Conservation (phyloP, 2,113 vertebrate genomes). For the Takifugu bimaculatus region DNA sequence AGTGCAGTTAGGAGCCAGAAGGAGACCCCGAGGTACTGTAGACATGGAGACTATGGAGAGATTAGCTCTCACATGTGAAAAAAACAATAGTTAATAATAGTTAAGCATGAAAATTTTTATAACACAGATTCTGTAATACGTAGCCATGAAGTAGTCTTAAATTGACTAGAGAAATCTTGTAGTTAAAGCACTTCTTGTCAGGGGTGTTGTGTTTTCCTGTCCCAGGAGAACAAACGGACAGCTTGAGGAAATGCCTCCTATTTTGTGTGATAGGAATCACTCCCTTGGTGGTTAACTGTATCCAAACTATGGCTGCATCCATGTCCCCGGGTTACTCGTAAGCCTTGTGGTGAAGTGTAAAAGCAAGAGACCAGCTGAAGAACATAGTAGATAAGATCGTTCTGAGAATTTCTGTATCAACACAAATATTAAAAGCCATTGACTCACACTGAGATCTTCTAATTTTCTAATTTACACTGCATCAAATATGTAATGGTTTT, state of each 20-base stretch:
- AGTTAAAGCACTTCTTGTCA: not conserved
- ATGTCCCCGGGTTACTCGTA: not conserved
- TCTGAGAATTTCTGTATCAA: too few species aligned
- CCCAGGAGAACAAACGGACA: slow-evolving; percentile 14
- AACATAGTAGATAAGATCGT: not conserved
- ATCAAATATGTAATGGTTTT: not conserved
- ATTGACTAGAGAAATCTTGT: slow-evolving; percentile 2
- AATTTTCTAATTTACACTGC: not conserved
- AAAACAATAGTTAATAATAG: too few species aligned
- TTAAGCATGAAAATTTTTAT: too few species aligned
- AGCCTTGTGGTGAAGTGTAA: not conserved
- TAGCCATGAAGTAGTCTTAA: slow-evolving; percentile 3
- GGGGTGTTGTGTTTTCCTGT: slow-evolving; percentile 2
- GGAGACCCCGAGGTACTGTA: too few species aligned
- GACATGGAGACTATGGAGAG: too few species aligned
- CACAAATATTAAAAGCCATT: too few species aligned
- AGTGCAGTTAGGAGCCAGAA: too few species aligned
- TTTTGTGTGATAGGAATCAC: slow-evolving; percentile 16
- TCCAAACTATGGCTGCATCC: not conserved
- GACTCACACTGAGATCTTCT: not conserved
- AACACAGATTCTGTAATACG: not conserved
- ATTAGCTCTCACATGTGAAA: too few species aligned
- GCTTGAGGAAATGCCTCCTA: slow-evolving; percentile 14
- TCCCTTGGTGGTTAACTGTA: slow-evolving; percentile 8
- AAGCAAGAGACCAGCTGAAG: not conserved